Conservation (phyloP, 2,888 invertebrate species). For the Drymonia ruficornis region DNA sequence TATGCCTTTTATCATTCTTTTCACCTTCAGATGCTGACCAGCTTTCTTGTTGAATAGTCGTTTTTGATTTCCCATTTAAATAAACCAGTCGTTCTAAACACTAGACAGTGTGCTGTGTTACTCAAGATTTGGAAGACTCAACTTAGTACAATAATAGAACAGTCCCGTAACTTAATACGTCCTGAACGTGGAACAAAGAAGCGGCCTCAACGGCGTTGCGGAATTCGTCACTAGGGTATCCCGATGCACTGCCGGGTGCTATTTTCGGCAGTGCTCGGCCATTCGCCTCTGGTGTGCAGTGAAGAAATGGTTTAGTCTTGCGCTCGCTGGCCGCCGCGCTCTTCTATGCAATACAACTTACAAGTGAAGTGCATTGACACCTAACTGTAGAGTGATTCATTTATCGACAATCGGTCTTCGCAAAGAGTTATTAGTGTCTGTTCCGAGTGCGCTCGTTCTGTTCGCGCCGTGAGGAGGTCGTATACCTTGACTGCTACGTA, state of each 20-base stretch:
- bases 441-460: conserved; percentile 69
- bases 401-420: conserved; percentile 62
- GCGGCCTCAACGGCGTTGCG: conserved; percentile 47
- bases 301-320: conserved; percentile 64
- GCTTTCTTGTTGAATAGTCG: conserved; percentile 45
- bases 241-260: conserved; percentile 80
- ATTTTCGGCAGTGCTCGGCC: conserved; percentile 76
- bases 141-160: conserved; percentile 10
- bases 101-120: not conserved
- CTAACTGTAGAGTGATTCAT: conserved; percentile 81
- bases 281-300: conserved; percentile 74
- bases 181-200: conserved; percentile 61
- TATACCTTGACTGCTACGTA: conserved; percentile 75
- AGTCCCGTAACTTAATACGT: conserved; percentile 40
- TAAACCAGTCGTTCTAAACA: conserved; percentile 3
- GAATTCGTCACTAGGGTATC: conserved; percentile 75
- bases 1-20: conserved; percentile 63
- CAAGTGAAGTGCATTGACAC: conserved; percentile 82
- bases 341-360: conserved; percentile 66
- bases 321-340: conserved; percentile 67
- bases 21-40: conserved; percentile 68
- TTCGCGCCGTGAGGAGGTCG: conserved; percentile 58
- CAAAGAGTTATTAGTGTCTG: conserved; percentile 66
- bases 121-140: not conserved
- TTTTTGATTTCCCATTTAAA: conserved; percentile 24